phyloP scores from a whole-genome alignment of 2,888 invertebrate species.

The Latheticus oryzae region DNA sequence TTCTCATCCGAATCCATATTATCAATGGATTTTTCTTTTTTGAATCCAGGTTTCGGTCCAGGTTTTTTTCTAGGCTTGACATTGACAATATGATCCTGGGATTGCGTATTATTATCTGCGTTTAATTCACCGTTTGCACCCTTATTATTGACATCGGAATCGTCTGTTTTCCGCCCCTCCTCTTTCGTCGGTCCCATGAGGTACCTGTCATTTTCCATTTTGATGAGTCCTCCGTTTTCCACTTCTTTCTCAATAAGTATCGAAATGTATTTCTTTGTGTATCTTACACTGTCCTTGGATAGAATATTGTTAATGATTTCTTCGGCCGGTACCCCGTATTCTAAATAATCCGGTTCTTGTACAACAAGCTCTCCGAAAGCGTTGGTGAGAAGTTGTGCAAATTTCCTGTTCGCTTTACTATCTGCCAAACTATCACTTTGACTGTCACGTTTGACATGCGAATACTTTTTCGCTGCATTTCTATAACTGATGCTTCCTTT shows the following conservation, averaged over 20 bases:
- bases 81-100: conserved; percentile 6
- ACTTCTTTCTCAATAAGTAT: conserved; percentile 78
- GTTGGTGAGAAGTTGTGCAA: conserved; percentile 71
- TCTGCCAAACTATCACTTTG: conserved; percentile 43
- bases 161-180: conserved; percentile 41
- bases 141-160: conserved; percentile 5
- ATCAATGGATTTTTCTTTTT: conserved; percentile 46
- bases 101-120: conserved; percentile 8
- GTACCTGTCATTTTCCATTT: conserved; percentile 76
- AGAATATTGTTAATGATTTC: conserved; percentile 75
- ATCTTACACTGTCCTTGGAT: conserved; percentile 73
- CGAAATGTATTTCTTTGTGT: conserved; percentile 73
- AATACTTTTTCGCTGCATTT: conserved; percentile 77
- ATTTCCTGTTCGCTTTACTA: conserved; percentile 57
- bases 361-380: conserved; percentile 79
- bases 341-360: conserved; percentile 77
- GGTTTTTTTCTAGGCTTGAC: conserved; percentile 47
- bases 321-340: conserved; percentile 77
- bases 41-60: conserved; percentile 45
- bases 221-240: conserved; percentile 75
- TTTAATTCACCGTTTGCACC: conserved; percentile 7
- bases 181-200: conserved; percentile 72
- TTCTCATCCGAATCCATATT: conserved; percentile 54
- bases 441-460: conserved; percentile 66
- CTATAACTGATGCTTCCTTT: conserved; percentile 89